Conservation (phyloP, 2,113 vertebrate species). For the Oplegnathus fasciatus region DNA sequence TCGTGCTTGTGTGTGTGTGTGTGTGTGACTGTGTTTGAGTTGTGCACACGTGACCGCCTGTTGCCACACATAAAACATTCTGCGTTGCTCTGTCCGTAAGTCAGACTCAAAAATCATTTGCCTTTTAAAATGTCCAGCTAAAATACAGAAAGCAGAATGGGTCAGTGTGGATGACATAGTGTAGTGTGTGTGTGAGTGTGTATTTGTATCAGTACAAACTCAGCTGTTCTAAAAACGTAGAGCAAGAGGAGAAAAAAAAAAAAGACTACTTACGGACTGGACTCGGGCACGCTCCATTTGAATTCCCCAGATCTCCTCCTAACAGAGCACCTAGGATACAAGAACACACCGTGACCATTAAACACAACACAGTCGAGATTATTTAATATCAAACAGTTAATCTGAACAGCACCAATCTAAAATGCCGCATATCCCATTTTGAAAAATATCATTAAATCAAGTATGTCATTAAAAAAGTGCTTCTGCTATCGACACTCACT, state of each 20-base stretch:
- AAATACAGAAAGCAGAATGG: neutral
- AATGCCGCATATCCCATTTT: constrained; percentile 2
- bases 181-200: neutral
- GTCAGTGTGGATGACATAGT: neutral
- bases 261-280: constrained; percentile 91
- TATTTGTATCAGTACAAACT: neutral
- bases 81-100: constrained; percentile 4
- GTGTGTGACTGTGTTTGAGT: constrained; percentile 22
- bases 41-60: constrained; percentile 28
- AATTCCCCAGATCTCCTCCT: constrained; percentile 93
- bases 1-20: constrained; percentile 24
- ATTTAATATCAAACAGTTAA: constrained; percentile 14
- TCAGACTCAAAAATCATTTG: constrained; percentile 9
- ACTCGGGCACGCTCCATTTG: constrained; percentile 94
- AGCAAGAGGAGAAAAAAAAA: neutral
- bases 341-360: neutral
- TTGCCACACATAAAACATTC: constrained; percentile 40
- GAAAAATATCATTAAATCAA: constrained; percentile 55
- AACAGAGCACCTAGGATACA: constrained; percentile 89
- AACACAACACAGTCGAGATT: neutral
- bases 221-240: neutral
- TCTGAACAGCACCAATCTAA: constrained; percentile 23
- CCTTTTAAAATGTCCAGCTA: neutral
- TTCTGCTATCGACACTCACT: constrained; percentile 33
- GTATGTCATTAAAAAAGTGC: constrained; percentile 41